Conservation (phyloP, 2,888 invertebrate genomes). For the Cremastinae sp. region DNA sequence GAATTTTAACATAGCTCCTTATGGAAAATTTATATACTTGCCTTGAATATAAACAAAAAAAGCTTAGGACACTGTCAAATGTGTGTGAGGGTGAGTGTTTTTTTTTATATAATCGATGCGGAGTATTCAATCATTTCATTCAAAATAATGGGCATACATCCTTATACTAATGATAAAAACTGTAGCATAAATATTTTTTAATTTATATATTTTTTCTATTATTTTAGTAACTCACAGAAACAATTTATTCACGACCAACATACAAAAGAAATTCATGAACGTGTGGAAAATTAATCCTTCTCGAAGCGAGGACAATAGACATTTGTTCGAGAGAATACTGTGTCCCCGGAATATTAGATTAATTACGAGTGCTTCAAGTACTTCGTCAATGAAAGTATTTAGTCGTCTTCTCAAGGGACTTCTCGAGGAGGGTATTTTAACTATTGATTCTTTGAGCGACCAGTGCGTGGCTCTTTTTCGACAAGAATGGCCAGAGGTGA, state of each 20-base stretch:
- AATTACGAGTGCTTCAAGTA: conserved; percentile 67
- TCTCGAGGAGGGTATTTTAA: conserved; percentile 83
- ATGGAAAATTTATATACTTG: too few relatives aligned
- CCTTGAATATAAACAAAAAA: too few relatives aligned
- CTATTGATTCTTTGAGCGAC: conserved; percentile 84
- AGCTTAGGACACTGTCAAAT: too few relatives aligned
- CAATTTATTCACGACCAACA: conserved; percentile 68
- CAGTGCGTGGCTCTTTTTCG: conserved; percentile 86
- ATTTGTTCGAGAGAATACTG: conserved; percentile 72
- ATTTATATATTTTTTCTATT: neutral
- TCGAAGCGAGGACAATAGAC: conserved; percentile 65
- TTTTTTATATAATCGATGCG: too few relatives aligned
- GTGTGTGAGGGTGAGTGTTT: too few relatives aligned
- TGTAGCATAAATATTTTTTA: too few relatives aligned
- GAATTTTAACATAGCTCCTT: too few relatives aligned
- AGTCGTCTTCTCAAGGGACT: conserved; percentile 78
- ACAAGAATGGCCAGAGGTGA: conserved; percentile 85
- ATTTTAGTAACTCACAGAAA: conserved; percentile 71
- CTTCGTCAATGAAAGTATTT: conserved; percentile 68
- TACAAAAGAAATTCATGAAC: conserved; percentile 72
- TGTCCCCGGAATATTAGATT: conserved; percentile 75
- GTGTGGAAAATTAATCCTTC: conserved; percentile 71
- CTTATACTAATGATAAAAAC: too few relatives aligned
- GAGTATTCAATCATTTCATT: too few relatives aligned
- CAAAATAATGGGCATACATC: too few relatives aligned